Evolutionary conservation across 2,888 invertebrate species (phyloP).

Genomic region (Polydrusus pterygomalis): DNA sequence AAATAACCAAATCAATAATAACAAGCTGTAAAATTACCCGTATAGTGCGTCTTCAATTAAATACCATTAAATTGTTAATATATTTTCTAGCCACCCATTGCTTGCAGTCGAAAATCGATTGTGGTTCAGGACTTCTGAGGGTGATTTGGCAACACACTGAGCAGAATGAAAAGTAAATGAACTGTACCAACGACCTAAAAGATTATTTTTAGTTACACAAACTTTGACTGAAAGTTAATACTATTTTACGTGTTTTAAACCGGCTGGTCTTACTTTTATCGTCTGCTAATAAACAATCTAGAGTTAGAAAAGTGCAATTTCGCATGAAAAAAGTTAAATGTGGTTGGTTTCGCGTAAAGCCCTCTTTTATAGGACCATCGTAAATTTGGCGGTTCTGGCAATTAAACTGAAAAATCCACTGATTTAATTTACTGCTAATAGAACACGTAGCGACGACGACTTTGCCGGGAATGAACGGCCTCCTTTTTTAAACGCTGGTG

Average conservation of each 20-base stretch:
- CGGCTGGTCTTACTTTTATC: slow-evolving; percentile 6
- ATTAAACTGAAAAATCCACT: slow-evolving; percentile 26
- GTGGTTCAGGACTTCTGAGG: no score
- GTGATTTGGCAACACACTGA: no score
- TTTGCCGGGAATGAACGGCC: slow-evolving; percentile 4
- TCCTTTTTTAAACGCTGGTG: neutral
- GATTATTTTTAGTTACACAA: no score
- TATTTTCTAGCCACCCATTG: no score
- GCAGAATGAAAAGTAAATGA: neutral
- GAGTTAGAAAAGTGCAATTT: slow-evolving; percentile 1
- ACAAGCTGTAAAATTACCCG: no score
- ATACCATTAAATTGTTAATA: no score
- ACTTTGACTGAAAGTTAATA: neutral
- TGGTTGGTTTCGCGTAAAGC: slow-evolving; percentile 14
- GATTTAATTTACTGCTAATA: slow-evolving; percentile 30
- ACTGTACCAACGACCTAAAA: no score
- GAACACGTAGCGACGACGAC: slow-evolving; percentile 23
- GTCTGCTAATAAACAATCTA: slow-evolving; percentile 7
- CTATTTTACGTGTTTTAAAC: slow-evolving; percentile 5
- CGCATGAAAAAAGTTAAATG: slow-evolving; percentile 20
- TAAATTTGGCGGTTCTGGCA: slow-evolving; percentile 25
- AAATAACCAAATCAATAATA: no score
- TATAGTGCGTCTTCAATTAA: no score
- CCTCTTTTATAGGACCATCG: slow-evolving; percentile 16
- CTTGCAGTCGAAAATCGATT: no score